Evolutionary conservation across 1,140 invertebrate species (phyloP), one percentile per base, ranked within the genome.

Genomic region (Berghia stephanieae): DNA sequence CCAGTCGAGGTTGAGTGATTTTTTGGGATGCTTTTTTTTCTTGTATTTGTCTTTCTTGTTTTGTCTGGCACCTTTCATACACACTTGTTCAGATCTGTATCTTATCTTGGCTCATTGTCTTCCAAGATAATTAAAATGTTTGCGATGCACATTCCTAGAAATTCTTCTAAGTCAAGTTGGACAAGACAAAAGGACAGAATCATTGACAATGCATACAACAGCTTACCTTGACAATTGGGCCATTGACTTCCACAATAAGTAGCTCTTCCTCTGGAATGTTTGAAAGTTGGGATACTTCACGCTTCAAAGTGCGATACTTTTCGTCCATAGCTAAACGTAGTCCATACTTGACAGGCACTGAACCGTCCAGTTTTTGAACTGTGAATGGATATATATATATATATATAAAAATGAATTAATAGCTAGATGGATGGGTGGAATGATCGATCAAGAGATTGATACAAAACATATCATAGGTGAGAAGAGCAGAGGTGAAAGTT

Each of bases 311-410:
- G 8, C 89, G 86, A 82, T 95, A 95, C 46, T 93, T 93, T 79
- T 94, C 94, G 83, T 96, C 95, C 38, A 94, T 93, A 86, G 94
- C 94, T 18, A 96, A 90, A 16, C 94, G 90, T 57, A 96, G 88
- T 0, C 95, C 95, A 86, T 96, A 96, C 84, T 94, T 94, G 0
- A 94, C 91, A 1, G 95, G 95, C 36, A 93, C 92, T 21, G 93
- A 93, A 0, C 95, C 95, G 88, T 95, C 94, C 74, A 95, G 88
- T 27, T 92, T 89, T 78, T 96, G 92, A 13, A 96, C 94, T 94
- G 87, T 36, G 84, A 83, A 79, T 16, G 38, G 10, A 49, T 31
- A 68, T 44, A 69, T 34, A n/a, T n/a, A n/a, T n/a, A n/a, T n/a
- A n/a, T n/a, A n/a, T n/a, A n/a, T n/a, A n/a, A n/a, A n/a, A n/a